Conservation (phyloP, 92 coral and sea anemone species). For the Epizoanthus stellaris region DNA sequence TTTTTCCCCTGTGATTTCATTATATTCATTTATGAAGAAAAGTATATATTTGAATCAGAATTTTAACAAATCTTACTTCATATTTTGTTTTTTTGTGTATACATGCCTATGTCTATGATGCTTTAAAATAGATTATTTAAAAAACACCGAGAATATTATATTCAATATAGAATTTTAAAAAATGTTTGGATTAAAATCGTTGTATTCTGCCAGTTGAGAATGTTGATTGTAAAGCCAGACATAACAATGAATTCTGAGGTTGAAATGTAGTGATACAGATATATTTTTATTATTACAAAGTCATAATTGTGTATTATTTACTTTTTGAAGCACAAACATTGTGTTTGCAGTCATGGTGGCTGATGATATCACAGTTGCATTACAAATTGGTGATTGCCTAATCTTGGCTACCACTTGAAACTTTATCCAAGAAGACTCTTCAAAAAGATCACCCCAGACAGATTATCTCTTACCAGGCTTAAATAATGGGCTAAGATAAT, state of each 20-base stretch:
- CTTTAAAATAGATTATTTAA: background rate
- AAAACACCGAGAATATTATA: too few relatives aligned
- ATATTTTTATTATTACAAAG: background rate
- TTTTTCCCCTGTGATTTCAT: background rate
- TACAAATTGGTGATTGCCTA: too few relatives aligned
- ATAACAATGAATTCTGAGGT: background rate
- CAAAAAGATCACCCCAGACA: too few relatives aligned
- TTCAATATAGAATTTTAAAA: background rate
- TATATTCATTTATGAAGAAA: background rate
- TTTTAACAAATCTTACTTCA: slow-evolving; percentile 7
- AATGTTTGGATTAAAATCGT: background rate
- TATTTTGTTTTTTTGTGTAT: background rate
- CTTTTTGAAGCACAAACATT: slow-evolving; percentile 2
- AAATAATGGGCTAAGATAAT: too few relatives aligned
- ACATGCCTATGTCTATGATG: background rate
- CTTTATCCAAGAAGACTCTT: too few relatives aligned
- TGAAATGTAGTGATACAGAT: background rate
- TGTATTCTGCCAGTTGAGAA: background rate
- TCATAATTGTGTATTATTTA: background rate
- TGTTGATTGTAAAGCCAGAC: background rate
- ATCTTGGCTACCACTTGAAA: too few relatives aligned
- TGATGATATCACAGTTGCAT: too few relatives aligned
- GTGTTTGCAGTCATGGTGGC: background rate
- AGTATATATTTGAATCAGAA: slow-evolving; percentile 8
- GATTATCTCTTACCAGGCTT: too few relatives aligned